Conservation (phyloP, 2,797 vertebrate genomes). For the Clarias pachynema region DNA sequence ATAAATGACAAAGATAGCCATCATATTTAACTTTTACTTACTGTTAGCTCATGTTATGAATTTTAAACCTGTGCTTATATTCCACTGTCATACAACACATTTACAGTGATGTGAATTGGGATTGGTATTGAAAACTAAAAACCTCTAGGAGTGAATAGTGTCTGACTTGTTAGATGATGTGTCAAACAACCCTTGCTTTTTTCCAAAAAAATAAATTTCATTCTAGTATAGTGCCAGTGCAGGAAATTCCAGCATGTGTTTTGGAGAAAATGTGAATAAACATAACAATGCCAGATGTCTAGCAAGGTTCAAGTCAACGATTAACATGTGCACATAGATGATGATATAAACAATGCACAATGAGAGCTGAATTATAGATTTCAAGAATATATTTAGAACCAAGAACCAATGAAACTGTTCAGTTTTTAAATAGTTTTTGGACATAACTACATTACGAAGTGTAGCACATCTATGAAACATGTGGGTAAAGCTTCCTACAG, state of each 20-base stretch:
- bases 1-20: background rate
- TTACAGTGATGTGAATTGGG: background rate
- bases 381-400: background rate
- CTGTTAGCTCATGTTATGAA: background rate
- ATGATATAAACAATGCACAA: background rate
- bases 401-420: background rate
- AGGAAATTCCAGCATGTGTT: slow-evolving; percentile 34
- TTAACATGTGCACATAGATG: slow-evolving; percentile 15
- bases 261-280: slow-evolving; percentile 35
- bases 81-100: background rate
- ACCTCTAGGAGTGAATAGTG: background rate
- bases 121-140: background rate
- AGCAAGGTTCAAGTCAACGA: background rate
- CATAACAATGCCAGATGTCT: slow-evolving; percentile 24
- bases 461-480: slow-evolving; percentile 20
- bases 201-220: slow-evolving; percentile 3
- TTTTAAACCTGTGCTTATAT: background rate
- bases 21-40: too few species aligned
- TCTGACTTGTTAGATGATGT: background rate
- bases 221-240: slow-evolving; percentile 9
- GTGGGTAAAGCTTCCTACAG: background rate
- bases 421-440: background rate
- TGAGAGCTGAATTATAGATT: background rate
- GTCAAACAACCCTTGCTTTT: background rate
- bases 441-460: background rate